phyloP scores from a whole-genome alignment of 1,140 invertebrate species.

The Tetragonula clypearis region DNA sequence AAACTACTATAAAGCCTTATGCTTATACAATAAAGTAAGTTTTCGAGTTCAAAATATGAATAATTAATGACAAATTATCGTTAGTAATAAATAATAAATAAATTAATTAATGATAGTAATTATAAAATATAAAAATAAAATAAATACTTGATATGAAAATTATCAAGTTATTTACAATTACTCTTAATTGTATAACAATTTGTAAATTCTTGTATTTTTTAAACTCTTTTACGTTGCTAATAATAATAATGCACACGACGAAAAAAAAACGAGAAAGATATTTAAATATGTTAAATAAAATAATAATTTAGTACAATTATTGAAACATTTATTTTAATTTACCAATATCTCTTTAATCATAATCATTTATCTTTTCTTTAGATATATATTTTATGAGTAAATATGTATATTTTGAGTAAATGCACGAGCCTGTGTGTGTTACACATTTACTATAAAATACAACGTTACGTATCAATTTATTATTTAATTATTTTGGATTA shows the following conservation, averaged over 20 bases:
- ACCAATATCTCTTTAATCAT: too few species aligned
- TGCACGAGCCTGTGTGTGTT: too few species aligned
- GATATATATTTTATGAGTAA: background rate
- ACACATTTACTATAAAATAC: background rate
- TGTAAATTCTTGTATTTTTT: background rate
- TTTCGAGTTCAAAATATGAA: constrained; percentile 4
- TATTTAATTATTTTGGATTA: background rate
- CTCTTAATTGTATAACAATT: background rate
- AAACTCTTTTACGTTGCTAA: background rate
- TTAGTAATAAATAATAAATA: background rate
- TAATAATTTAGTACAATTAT: background rate
- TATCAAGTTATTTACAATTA: background rate
- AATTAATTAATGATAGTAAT: too few species aligned
- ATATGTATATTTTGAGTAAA: background rate
- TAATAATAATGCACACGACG: background rate
- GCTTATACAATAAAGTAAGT: constrained; percentile 86
- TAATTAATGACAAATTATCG: background rate
- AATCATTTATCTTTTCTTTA: background rate
- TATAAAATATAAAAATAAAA: background rate
- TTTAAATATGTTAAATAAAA: background rate
- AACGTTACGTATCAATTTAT: background rate
- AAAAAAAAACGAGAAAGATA: background rate
- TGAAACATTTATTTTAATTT: background rate
- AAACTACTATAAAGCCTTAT: constrained; percentile 85
- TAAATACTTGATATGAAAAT: background rate